A percentile compares a stretch with the other conserved stretches of the same genome.
These are phyloP conservation scores for Nasua narica DNA, from an alignment of 2,797 vertebrate species.

Conservation along the genomic window DNA sequence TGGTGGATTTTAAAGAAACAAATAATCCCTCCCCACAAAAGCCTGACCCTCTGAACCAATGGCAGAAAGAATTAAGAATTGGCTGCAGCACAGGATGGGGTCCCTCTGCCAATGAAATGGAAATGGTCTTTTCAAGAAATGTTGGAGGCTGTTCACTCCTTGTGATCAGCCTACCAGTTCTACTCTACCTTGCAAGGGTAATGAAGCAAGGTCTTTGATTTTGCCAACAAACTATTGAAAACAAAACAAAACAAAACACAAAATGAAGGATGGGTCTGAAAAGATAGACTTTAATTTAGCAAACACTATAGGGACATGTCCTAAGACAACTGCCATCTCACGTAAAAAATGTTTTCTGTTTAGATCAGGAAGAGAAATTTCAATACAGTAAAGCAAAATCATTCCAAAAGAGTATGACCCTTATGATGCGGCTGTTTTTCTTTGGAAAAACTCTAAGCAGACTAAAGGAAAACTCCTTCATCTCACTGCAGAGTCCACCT, in stretches of 20 bases:
- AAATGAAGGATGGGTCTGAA: conserved; percentile 60
- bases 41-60: conserved; percentile 53
- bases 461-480: background rate
- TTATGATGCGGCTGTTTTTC: conserved; percentile 66
- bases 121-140: conserved; percentile 69
- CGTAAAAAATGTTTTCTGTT: background rate
- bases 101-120: conserved; percentile 61
- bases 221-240: conserved; percentile 35
- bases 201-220: conserved; percentile 68
- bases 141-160: conserved; percentile 57
- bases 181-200: conserved; percentile 44
- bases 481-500: background rate
- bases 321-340: conserved; percentile 28
- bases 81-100: conserved; percentile 62
- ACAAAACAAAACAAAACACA: conserved; percentile 27
- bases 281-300: conserved; percentile 60
- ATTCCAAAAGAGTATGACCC: conserved; percentile 22
- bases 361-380: conserved; percentile 43
- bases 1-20: conserved; percentile 68
- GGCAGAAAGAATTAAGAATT: conserved; percentile 51
- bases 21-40: conserved; percentile 74
- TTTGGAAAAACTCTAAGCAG: conserved; percentile 42
- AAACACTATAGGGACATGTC: conserved; percentile 40
- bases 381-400: conserved; percentile 24
- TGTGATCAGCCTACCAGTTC: conserved; percentile 72